These are phyloP conservation scores for Dusona sp. DNA, from an alignment of 2,888 invertebrate species.

Conservation along the genomic window DNA sequence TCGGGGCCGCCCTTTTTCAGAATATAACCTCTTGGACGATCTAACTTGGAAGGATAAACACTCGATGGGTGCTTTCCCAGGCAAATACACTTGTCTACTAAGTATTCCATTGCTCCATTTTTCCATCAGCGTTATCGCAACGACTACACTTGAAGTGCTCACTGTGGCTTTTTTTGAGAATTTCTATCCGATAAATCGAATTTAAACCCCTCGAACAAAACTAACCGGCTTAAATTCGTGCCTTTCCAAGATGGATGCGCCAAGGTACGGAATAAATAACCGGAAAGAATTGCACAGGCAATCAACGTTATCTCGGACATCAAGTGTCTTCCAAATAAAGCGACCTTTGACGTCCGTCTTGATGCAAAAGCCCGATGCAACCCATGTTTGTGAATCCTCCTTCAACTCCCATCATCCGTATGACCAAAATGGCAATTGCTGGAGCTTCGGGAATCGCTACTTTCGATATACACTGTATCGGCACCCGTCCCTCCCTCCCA, in stretches of 20 bases:
- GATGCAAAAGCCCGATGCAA: not conserved
- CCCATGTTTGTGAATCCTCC: not conserved
- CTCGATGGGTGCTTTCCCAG: conserved; percentile 52
- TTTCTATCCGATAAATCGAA: conserved; percentile 19
- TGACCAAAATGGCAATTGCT: not conserved
- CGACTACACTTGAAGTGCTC: not conserved
- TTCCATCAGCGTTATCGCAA: not conserved
- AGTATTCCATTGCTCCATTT: conserved; percentile 18
- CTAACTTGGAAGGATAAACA: conserved; percentile 65
- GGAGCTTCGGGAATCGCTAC: not conserved
- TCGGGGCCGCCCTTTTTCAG: conserved; percentile 41
- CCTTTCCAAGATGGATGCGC: not conserved
- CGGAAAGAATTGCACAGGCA: not conserved
- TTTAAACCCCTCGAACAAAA: conserved; percentile 1
- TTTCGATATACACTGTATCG: not conserved
- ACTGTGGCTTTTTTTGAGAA: not conserved
- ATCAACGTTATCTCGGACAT: conserved; percentile 3
- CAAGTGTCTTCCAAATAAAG: not conserved
- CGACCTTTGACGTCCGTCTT: not conserved
- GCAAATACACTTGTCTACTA: conserved; percentile 65
- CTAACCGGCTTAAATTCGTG: conserved; percentile 1
- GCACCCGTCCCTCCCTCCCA: not conserved
- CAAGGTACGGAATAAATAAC: conserved; percentile 5
- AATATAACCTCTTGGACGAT: conserved; percentile 18
- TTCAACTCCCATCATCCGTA: not conserved